These are phyloP conservation scores for Myrmecophaga tridactyla DNA, from an alignment of 2,113 vertebrate species.

Conservation along the genomic window DNA sequence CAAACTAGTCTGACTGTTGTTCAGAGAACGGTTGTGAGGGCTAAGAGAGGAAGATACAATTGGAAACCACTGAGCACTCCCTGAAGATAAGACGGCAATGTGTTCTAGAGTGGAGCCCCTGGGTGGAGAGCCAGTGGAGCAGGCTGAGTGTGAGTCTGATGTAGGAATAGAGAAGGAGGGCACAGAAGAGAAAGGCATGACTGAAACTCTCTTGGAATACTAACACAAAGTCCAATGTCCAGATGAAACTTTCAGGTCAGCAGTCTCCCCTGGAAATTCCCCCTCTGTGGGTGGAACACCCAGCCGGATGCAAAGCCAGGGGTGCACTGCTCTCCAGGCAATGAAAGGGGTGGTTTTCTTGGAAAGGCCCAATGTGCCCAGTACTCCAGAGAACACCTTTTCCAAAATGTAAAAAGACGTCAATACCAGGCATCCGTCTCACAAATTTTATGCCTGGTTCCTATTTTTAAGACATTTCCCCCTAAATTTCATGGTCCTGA, in stretches of 20 bases:
- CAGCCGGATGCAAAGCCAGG: background rate
- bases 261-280: background rate
- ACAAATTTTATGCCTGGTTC: background rate
- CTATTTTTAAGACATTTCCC: background rate
- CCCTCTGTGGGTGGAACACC: background rate
- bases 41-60: too few species aligned
- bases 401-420: background rate
- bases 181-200: background rate
- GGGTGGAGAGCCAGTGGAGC: background rate
- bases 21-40: background rate
- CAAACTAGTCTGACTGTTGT: background rate
- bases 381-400: background rate
- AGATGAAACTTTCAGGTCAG: background rate
- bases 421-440: background rate
- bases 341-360: background rate
- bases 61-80: background rate
- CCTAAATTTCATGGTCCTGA: background rate
- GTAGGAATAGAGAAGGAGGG: background rate
- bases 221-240: background rate
- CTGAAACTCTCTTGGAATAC: background rate
- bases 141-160: background rate
- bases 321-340: background rate
- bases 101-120: background rate
- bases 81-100: background rate
- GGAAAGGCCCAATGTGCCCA: background rate